Evolutionary conservation across 1,140 invertebrate genomes (phyloP), one percentile per base, ranked within the genome.

Genomic region (Oncopodura yosiiana): DNA sequence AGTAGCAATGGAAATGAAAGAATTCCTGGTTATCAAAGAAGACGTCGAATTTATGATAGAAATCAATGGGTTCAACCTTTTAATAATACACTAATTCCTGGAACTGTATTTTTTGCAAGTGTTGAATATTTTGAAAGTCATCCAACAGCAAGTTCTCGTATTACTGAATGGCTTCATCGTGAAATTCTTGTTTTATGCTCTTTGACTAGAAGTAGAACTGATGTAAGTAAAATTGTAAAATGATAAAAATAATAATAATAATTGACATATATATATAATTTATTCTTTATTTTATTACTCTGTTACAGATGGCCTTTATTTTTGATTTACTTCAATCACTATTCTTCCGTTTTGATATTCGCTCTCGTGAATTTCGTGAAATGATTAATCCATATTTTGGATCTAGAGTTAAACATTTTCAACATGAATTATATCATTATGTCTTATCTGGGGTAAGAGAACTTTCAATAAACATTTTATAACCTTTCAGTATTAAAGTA

Each of bases 401-500:
- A 14, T 68, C 70, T 14, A 74, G 77, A 52, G 82, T 81, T 0
- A 77, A 79, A 54, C 87, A 92, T 68, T 95, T 96, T 70, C 75
- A 89, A 32, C 88, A 94, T 65, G 92, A 96, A 68, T 78, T 95
- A 54, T 81, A 83, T 58, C 81, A 79, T 68, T 96, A 87, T 75
- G 87, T 60, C 0, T 8, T 63, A 0, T 56, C 57, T 36, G 61
- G 57, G 12, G n/a, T n/a, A n/a, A n/a, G n/a, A n/a, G n/a, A n/a
- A n/a, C n/a, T n/a, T n/a, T n/a, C n/a, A n/a, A n/a, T n/a, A n/a
- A n/a, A n/a, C n/a, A n/a, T n/a, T n/a, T n/a, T n/a, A n/a, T n/a
- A n/a, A n/a, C n/a, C n/a, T n/a, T n/a, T n/a, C n/a, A n/a, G n/a
- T n/a, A n/a, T n/a, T n/a, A n/a, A n/a, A n/a, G n/a, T n/a, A n/a